These are phyloP conservation scores for Nestor notabilis DNA, from an alignment of 2,113 vertebrate species.

Conservation along the genomic window DNA sequence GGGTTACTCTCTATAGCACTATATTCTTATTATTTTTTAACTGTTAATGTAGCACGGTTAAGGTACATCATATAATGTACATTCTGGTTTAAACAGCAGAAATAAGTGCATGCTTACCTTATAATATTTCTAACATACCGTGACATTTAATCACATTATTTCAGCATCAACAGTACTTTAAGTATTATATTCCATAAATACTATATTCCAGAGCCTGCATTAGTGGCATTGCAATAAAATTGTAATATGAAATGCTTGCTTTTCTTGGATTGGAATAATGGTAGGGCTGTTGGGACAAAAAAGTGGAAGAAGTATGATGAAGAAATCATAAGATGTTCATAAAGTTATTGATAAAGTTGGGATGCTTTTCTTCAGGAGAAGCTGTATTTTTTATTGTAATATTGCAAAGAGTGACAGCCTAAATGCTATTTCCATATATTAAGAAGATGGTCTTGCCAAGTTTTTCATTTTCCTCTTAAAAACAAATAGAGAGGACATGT, in stretches of 20 bases:
- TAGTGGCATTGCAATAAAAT: background rate
- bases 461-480: background rate
- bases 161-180: background rate
- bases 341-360: background rate
- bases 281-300: background rate
- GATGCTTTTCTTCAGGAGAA: background rate
- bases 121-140: background rate
- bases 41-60: background rate
- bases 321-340: background rate
- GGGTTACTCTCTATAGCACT: background rate
- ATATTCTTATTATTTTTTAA: background rate
- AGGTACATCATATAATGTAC: background rate
- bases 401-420: background rate
- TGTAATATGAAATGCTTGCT: background rate
- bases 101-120: background rate
- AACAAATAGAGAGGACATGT: background rate
- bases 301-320: background rate
- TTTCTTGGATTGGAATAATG: background rate
- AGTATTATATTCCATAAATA: background rate
- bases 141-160: background rate
- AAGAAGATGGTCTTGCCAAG: background rate
- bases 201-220: background rate
- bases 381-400: background rate
- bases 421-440: background rate
- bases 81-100: background rate